These are phyloP conservation scores for Mya arenaria DNA, from an alignment of 1,140 invertebrate genomes.

Conservation along the genomic window DNA sequence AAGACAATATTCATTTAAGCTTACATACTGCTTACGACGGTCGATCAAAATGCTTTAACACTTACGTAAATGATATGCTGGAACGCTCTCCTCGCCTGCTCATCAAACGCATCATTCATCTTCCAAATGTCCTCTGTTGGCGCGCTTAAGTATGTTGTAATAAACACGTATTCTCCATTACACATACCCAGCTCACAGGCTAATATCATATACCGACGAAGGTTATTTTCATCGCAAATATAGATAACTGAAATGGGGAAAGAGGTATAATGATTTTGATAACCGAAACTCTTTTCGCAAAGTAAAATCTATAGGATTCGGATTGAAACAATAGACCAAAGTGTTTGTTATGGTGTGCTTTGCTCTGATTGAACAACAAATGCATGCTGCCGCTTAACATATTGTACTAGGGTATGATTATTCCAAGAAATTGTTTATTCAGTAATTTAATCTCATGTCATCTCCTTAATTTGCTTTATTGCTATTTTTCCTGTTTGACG, in stretches of 20 bases:
- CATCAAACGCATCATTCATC: conserved; percentile 23
- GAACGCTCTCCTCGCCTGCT: conserved; percentile 39
- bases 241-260: conserved; percentile 47
- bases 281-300: no score
- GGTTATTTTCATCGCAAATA: conserved; percentile 18
- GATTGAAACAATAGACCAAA: no score
- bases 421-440: no score
- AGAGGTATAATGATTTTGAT: no score
- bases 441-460: no score
- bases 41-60: background rate
- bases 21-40: background rate
- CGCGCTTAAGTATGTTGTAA: background rate
- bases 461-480: no score
- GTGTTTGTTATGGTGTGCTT: no score
- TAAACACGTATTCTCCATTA: conserved; percentile 57
- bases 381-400: no score
- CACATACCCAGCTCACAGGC: conserved; percentile 52
- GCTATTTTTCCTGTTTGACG: no score
- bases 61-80: conserved; percentile 49
- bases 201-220: conserved; percentile 38
- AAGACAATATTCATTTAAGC: background rate
- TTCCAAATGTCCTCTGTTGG: conserved; percentile 32
- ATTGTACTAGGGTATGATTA: no score
- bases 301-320: no score
- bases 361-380: no score